Conservation (phyloP, 2,113 vertebrate species). For the Istiophorus platypterus region DNA sequence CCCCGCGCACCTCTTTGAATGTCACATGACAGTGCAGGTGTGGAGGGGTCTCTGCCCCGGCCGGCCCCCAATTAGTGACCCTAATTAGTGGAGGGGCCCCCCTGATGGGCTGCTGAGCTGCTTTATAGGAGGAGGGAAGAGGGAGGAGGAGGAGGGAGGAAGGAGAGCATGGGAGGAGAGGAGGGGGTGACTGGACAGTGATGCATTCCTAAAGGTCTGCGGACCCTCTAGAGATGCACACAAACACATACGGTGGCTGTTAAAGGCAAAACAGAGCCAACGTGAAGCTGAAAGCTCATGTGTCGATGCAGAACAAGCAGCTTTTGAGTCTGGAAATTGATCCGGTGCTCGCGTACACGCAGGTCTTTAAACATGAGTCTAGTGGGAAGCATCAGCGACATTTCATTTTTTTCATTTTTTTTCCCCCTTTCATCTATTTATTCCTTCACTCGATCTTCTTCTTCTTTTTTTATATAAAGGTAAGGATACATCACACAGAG, state of each 20-base stretch:
- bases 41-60: conserved; percentile 83
- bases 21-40: conserved; percentile 88
- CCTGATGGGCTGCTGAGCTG: conserved; percentile 84
- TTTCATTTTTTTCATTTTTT: no score
- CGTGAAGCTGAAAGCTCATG: conserved; percentile 48
- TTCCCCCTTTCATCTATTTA: not conserved
- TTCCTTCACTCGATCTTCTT: not conserved
- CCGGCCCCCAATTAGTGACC: conserved; percentile 86
- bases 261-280: conserved; percentile 43
- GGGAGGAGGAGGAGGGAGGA: conserved; percentile 25
- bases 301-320: conserved; percentile 66
- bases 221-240: conserved; percentile 49
- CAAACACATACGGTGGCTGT: conserved; percentile 52
- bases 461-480: no score
- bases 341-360: conserved; percentile 19
- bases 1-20: conserved; percentile 82
- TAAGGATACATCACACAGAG: not conserved
- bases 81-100: conserved; percentile 84
- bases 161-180: conserved; percentile 17
- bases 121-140: conserved; percentile 56
- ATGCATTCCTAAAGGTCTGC: conserved; percentile 74
- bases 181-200: conserved; percentile 59
- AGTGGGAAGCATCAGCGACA: not conserved
- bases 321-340: conserved; percentile 51
- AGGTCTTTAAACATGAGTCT: not conserved